Evolutionary conservation across 2,113 vertebrate species (phyloP), one percentile per base, ranked within the genome.

Genomic region (Rana temporaria): DNA sequence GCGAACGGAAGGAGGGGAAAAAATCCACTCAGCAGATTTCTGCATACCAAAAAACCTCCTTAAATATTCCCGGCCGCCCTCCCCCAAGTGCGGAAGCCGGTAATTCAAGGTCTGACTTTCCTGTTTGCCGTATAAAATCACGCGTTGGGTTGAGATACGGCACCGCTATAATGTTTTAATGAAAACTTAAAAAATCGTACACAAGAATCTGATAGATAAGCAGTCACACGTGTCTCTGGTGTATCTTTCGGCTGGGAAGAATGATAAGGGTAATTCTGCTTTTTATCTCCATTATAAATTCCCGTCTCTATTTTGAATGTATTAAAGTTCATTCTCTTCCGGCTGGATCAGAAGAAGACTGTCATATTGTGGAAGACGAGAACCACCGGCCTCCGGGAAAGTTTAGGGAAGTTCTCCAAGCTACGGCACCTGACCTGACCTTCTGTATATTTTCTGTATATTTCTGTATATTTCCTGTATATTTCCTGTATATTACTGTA

Each of bases 241-340:
- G 67, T 38, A 66, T 66, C 66, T 63, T 85, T 85, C 71, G 67
- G 9, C 85, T 18, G 53, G 34, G 20, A 87, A 80, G 16, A 11
- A 7, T 78, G 12, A 82, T 79, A 63, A 48, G 2, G 55, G 34
- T 83, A 83, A 83, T 83, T 76, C 81, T 52, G 48, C 20, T 20
- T 83, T 76, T 83, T 83, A 83, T 83, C 81, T 83, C 34, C 34
- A 83, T 83, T 83, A 83, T 83, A 83, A 76, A 83, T 83, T 83
- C 71, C 74, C 81, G 48, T 68, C 38, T 30, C 72, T 83, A 83
- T 83, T 83, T 83, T 83, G 81, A 83, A 83, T 83, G 81, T 83
- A 83, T 76, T 82, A 83, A 75, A 57, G 81, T 59, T 82, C 71
- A 57, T 82, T 83, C 81, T 83, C 32, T 76, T 76, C 55, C 32